Base-by-base conservation (phyloP, 2,797 vertebrate genomes). In the Scleropages formosus region DNA sequence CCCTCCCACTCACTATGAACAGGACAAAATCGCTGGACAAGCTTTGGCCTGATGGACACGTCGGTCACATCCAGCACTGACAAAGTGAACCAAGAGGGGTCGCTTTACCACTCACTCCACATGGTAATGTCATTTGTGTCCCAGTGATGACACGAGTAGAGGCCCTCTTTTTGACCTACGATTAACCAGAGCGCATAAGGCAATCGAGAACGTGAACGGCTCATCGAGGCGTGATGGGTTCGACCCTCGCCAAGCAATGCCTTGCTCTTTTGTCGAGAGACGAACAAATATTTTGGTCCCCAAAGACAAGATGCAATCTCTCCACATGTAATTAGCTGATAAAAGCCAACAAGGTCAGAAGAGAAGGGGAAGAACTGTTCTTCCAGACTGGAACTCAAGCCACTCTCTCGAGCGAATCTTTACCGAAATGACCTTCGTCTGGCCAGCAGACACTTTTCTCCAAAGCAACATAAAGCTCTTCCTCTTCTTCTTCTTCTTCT, bases 211-310 rank as follows among this genome's bases (percentile, higher is more conserved):
- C 53, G 66, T 62, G 26, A 78, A 44, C 66, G 24, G 56, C 39
- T 75, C 62, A 77, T 79, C 76, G 74, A 61, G 68, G 58, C 76
- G 62, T 18, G 68, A 70, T 74, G 75, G 62, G 68, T 67, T 77
- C 61, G 27, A n/a, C n/a, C n/a, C n/a, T n/a, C n/a, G 78, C 62
- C 79, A 70, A 75, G 78, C 71, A 71, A 78, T 75, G 77, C n/a
- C n/a, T n/a, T n/a, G n/a, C n/a, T n/a, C n/a, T n/a, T 71, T 59
- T 46, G 60, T 73, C 71, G 64, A 62, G 73, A 51, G 59, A 71
- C 69, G 65, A 56, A 78, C 61, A 76, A 74, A 81, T 79, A 78
- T 78, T 69, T 78, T 75, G 74, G 74, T 77, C 78, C 31, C 72
- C 72, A 68, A 75, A 77, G 73, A 68, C 49, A 82, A 66, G 20